phyloP scores from a whole-genome alignment of 2,797 vertebrate species.

The Pangasius krempfi region DNA sequence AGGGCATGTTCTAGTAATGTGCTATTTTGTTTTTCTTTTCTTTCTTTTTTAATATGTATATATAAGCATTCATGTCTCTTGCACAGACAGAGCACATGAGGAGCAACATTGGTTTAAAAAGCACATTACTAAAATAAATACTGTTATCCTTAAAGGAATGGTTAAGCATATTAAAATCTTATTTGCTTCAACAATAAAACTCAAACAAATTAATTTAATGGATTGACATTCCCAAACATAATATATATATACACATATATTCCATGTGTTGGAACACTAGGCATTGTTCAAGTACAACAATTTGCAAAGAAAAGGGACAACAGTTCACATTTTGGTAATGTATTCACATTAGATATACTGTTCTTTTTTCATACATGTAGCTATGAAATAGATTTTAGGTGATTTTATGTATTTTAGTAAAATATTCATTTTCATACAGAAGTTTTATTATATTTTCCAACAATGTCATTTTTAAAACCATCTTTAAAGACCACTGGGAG shows the following conservation, averaged over 20 bases:
- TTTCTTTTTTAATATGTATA: slow-evolving; percentile 6
- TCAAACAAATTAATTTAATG: slow-evolving; percentile 67
- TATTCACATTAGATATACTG: slow-evolving; percentile 82
- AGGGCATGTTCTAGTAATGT: slow-evolving; percentile 58
- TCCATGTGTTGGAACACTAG: slow-evolving; percentile 78
- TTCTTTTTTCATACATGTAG: slow-evolving; percentile 78
- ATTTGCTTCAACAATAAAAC: slow-evolving; percentile 66
- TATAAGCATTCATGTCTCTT: slow-evolving; percentile 58
- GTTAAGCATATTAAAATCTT: slow-evolving; percentile 50
- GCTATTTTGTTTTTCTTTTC: slow-evolving; percentile 43
- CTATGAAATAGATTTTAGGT: slow-evolving; percentile 74
- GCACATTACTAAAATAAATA: slow-evolving; percentile 67
- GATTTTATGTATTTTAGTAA: slow-evolving; percentile 73
- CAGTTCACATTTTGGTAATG: slow-evolving; percentile 77
- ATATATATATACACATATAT: slow-evolving; percentile 59
- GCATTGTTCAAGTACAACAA: slow-evolving; percentile 81
- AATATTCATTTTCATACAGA: slow-evolving; percentile 64
- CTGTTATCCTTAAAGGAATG: slow-evolving; percentile 60
- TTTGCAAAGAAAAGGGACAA: slow-evolving; percentile 79
- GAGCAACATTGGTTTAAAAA: slow-evolving; percentile 60
- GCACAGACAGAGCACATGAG: slow-evolving; percentile 66
- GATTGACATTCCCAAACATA: slow-evolving; percentile 69
- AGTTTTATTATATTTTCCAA: slow-evolving; percentile 39
- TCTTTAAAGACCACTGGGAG: slow-evolving; percentile 38
- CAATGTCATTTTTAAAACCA: slow-evolving; percentile 31